Evolutionary conservation across 2,888 invertebrate species (phyloP).

Genomic region (Clivina fossor): DNA sequence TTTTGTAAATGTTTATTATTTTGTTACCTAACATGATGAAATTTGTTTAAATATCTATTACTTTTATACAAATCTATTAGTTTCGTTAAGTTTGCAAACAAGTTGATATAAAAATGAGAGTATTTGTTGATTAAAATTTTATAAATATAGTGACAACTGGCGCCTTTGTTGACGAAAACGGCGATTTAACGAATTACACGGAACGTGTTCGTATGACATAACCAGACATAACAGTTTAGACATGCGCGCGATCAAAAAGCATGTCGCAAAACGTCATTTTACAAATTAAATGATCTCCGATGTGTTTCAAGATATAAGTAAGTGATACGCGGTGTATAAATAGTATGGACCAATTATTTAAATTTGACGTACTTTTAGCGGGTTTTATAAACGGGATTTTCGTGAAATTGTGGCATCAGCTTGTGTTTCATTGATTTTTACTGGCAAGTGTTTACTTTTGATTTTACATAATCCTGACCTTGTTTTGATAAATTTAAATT

Average conservation of each 20-base stretch:
- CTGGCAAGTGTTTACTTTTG: conserved; percentile 18
- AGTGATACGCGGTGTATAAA: not conserved
- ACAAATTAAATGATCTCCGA: conserved; percentile 19
- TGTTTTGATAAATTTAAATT: conserved; percentile 17
- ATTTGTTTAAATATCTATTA: too few species aligned
- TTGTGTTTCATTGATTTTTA: conserved; percentile 24
- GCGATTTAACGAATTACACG: not conserved
- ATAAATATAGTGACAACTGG: conserved; percentile 1
- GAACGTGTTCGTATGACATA: conserved; percentile 27
- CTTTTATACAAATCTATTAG: too few species aligned
- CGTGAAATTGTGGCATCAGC: not conserved
- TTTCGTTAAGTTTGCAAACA: too few species aligned
- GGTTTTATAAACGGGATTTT: not conserved
- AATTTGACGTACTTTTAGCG: not conserved
- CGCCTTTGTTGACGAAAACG: conserved; percentile 15
- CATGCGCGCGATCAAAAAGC: conserved; percentile 26
- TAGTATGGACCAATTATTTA: not conserved
- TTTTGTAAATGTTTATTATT: too few species aligned
- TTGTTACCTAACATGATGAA: too few species aligned
- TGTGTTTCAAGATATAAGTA: conserved; percentile 5
- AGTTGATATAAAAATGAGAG: too few species aligned
- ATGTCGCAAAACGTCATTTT: conserved; percentile 29
- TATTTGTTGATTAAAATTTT: too few species aligned
- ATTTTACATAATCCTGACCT: conserved; percentile 22
- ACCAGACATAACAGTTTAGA: too few species aligned